phyloP scores from a whole-genome alignment of 2,888 invertebrate species.

The Trisateles emortualis region DNA sequence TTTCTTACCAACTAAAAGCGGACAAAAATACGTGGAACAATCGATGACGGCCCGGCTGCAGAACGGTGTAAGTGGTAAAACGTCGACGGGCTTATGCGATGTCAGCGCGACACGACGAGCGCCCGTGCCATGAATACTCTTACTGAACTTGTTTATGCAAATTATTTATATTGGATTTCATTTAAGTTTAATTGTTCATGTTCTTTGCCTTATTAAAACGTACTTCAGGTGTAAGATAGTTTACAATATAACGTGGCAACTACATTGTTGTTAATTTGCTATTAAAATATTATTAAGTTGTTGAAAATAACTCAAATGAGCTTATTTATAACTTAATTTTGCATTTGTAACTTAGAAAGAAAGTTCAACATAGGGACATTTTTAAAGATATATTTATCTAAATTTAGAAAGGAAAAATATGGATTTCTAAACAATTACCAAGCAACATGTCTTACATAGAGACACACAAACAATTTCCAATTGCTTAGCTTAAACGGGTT shows the following conservation, averaged over 20 bases:
- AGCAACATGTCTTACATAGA: neutral
- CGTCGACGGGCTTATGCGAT: constrained; percentile 31
- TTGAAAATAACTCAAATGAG: too few relatives aligned
- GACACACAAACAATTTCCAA: neutral
- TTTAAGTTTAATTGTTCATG: constrained; percentile 8
- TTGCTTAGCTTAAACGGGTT: neutral
- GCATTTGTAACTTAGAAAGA: too few relatives aligned
- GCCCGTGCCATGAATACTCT: constrained; percentile 24
- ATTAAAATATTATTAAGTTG: too few relatives aligned
- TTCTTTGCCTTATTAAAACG: neutral
- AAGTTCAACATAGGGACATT: too few relatives aligned
- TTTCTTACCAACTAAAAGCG: constrained; percentile 86
- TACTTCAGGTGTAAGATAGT: too few relatives aligned
- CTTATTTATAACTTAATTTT: too few relatives aligned
- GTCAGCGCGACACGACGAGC: constrained; percentile 19
- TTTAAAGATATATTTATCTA: neutral
- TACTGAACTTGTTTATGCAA: constrained; percentile 38
- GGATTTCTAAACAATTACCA: neutral
- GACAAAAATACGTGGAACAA: constrained; percentile 86
- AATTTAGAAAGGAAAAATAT: neutral
- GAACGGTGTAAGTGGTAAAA: constrained; percentile 71
- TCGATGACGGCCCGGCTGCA: constrained; percentile 69
- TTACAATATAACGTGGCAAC: too few relatives aligned
- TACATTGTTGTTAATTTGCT: too few relatives aligned
- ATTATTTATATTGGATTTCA: constrained; percentile 20